These are phyloP conservation scores for Notodonta ziczac DNA, from an alignment of 2,888 invertebrate species.

Conservation along the genomic window DNA sequence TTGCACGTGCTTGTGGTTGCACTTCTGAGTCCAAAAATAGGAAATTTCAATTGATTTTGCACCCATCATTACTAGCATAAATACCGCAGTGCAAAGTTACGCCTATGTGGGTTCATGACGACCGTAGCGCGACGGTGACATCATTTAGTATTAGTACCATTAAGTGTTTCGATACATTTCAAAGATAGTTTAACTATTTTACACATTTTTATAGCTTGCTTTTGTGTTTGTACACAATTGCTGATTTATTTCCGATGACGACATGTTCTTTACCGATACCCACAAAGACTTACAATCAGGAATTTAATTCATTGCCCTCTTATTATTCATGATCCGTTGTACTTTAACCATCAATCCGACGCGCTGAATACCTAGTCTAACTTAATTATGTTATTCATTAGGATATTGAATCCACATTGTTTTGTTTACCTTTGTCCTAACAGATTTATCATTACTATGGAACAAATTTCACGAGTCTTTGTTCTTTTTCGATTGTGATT, in stretches of 20 bases:
- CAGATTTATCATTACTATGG: neutral
- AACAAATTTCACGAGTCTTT: neutral
- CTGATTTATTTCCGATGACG: constrained; percentile 21
- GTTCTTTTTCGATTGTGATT: neutral
- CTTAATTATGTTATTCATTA: neutral
- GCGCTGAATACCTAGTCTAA: constrained; percentile 2
- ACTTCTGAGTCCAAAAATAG: constrained; percentile 16
- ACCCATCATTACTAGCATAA: constrained; percentile 18
- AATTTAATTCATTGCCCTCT: constrained; percentile 22
- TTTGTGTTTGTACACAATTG: neutral
- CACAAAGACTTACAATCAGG: constrained; percentile 18
- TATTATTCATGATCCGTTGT: constrained; percentile 20
- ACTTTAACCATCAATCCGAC: constrained; percentile 13
- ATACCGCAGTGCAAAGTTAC: constrained; percentile 16
- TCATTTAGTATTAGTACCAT: constrained; percentile 20
- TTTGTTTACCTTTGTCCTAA: neutral
- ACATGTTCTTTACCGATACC: constrained; percentile 16
- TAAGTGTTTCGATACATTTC: constrained; percentile 19
- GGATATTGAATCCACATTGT: neutral
- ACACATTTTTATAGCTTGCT: neutral
- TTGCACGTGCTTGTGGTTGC: constrained; percentile 34
- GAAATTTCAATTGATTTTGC: constrained; percentile 8
- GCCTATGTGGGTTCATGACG: constrained; percentile 17
- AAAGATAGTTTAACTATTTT: constrained; percentile 4
- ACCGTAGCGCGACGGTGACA: constrained; percentile 31